Base-by-base conservation (phyloP, 2,888 invertebrate species). In the Ormyrus thymus region DNA sequence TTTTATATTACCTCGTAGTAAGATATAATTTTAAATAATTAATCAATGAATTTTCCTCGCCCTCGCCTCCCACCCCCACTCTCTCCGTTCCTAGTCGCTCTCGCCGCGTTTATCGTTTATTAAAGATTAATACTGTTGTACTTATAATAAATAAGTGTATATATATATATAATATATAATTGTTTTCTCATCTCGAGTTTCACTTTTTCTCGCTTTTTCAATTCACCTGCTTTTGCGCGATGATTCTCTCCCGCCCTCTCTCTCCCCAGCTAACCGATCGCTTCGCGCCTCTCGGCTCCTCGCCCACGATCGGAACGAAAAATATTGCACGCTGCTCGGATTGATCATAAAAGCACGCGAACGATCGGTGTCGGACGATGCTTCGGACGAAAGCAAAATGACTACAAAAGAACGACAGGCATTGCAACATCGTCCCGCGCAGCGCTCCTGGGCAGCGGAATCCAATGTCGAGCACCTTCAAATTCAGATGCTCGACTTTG, bases 51-150 rank as follows among this genome's bases (percentile, higher is more conserved):
- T 83, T 81, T 82, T 79, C 77, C 82, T 83, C 82, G 82, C 76
- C 78, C 29, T 78, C 83, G 76, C 11, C 10, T 9, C 51, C 45
- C 15, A 7, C 62, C 9, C 61, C 48, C 15, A 50, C 13, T 51
- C 13, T 15, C 45, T 50, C 56, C 45, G 58, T 73, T 55, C n/a
- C 29, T 29, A 29, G 29, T 29, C 61, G 15, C n/a, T 59, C 48
- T 50, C 64, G 48, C 10, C 59, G 50, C 10, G 5, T 79, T 83
- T 83, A 83, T 80, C 81, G 79, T 84, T 29, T 83, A 84, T 83
- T 85, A 84, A 84, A 81, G 85, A 85, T 85, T 87, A 88, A 87
- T 88, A 88, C 87, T 87, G 87, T 85, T 84, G 84, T 83, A 84
- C 85, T 86, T 84, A 85, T 82, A 85, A 86, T 87, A 86, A 87